These are phyloP conservation scores for Saguinus midas DNA, from an alignment of 2,113 vertebrate genomes.

Conservation along the genomic window DNA sequence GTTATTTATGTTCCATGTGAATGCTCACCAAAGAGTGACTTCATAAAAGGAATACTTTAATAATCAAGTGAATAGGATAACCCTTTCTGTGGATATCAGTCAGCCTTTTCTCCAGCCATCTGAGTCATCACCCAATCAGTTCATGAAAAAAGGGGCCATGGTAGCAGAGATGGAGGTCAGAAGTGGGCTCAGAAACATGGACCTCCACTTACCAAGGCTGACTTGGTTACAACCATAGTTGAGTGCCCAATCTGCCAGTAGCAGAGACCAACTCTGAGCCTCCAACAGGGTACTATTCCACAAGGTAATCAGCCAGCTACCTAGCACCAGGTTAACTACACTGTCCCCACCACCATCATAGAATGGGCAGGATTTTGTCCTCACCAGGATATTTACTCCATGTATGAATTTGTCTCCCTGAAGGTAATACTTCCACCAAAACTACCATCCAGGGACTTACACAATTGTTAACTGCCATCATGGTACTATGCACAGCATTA, in stretches of 20 bases:
- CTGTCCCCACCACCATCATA: too few species aligned
- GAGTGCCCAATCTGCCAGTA: background rate
- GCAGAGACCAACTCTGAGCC: background rate
- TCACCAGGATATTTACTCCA: too few species aligned
- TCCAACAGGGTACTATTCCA: background rate
- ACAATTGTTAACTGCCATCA: too few species aligned
- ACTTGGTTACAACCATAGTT: background rate
- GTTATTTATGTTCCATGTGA: background rate
- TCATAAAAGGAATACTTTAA: background rate
- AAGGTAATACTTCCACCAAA: too few species aligned
- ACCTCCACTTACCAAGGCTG: background rate
- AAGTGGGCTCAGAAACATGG: background rate
- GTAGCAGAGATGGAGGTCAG: background rate
- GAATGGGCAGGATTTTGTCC: too few species aligned
- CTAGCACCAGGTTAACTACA: too few species aligned
- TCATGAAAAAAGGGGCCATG: background rate
- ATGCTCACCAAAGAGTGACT: background rate
- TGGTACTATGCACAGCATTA: too few species aligned
- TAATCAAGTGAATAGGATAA: background rate
- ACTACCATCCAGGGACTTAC: too few species aligned
- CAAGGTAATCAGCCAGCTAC: background rate
- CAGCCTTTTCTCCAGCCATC: background rate
- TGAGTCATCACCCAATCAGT: background rate
- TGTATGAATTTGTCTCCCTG: too few species aligned
- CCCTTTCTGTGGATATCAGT: background rate